Conservation (phyloP, 2,113 vertebrate genomes). For the Crotophaga sulcirostris region DNA sequence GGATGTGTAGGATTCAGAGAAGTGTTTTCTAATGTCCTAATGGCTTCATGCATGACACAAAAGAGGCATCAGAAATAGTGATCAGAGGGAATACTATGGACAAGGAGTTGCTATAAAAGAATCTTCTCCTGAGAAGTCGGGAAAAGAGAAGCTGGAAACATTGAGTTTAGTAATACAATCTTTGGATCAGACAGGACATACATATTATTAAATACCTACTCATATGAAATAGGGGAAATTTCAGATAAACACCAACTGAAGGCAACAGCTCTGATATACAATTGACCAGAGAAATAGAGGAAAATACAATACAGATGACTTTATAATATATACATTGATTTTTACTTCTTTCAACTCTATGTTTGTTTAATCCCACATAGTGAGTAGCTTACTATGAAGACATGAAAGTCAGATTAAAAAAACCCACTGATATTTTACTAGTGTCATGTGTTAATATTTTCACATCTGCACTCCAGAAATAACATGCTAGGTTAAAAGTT, state of each 20-base stretch:
- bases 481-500: not conserved
- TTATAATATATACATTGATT: not conserved
- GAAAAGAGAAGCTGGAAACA: not conserved
- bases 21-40: not conserved
- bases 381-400: not conserved
- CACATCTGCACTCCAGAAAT: not conserved
- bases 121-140: not conserved
- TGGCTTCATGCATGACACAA: not conserved
- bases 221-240: not conserved
- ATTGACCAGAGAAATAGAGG: not conserved
- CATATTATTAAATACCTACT: not conserved
- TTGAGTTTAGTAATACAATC: not conserved
- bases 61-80: not conserved
- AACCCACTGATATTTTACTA: not conserved
- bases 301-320: not conserved
- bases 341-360: not conserved
- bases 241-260: not conserved
- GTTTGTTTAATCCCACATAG: not conserved
- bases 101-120: accelerated
- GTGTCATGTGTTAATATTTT: not conserved
- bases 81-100: not conserved
- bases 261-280: not conserved
- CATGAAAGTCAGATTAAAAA: not conserved
- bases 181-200: not conserved
- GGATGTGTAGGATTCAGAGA: not conserved